Base-by-base conservation (phyloP, 35 echinoderm and acorn worm species). In the Anneissia japonica region DNA sequence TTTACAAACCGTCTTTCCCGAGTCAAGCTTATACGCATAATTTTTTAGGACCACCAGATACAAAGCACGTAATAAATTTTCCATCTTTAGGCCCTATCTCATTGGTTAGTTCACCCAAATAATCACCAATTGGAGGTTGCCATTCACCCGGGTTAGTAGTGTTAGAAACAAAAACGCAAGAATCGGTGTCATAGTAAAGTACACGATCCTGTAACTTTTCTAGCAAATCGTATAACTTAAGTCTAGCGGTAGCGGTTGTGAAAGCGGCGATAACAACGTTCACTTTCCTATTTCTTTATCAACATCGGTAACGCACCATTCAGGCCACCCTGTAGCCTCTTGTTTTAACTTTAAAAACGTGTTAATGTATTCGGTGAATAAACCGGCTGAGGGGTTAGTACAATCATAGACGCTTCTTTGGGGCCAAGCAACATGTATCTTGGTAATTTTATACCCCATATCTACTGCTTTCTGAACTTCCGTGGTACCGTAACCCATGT, bases 301-400 rank as follows among this genome's bases (percentile, higher is more conserved):
- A 7, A 79, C 32, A 3, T 11, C 6, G 11, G 21, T 33, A 9
- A 4, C 12, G 38, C 13, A 88, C 93, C 81, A 95, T 12, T 73
- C 34, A 0, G 93, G 93, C 81, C 82, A 96, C 7, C 89, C 89
- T 1, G 77, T 82, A 14, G 84, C 46, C 72, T 92, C 90, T 0
- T 87, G 84, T 74, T 92, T 87, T 5, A 92, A 33, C 35, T 87
- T 87, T 26, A 92, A 36, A 74, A 92, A 92, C 1, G 79, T 87
- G 80, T 88, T 90, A 28, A 93, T 87, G 77, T 90, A 93, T 12
- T 77, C 55, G 0, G 92, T 87, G 26, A 93, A 93, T 32, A 83
- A 37, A 14, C 91, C 83, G 7, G 23, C 74, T 10, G 26, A 29
- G 33, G 7, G 23, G 33, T 76, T 28, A 29, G 26, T 32, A 29